Evolutionary conservation across 1,140 invertebrate genomes (phyloP).

Genomic region (Bombus waltoni): DNA sequence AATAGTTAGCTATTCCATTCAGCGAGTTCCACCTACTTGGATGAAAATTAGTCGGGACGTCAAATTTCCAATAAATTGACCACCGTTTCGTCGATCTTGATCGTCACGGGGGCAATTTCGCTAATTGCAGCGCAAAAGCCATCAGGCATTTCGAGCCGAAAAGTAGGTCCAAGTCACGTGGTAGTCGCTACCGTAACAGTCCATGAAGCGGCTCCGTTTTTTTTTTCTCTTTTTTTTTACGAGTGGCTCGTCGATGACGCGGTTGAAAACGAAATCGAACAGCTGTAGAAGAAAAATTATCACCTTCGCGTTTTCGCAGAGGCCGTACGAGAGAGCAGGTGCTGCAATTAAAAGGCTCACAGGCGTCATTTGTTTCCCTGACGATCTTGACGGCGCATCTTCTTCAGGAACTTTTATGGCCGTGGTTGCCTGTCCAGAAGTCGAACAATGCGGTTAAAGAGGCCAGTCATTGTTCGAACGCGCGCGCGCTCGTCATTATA

Average conservation of each 20-base stretch:
- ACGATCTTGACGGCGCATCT: slow-evolving; percentile 71
- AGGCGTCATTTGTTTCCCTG: slow-evolving; percentile 73
- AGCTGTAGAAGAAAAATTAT: slow-evolving; percentile 72
- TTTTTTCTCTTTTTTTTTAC: neutral
- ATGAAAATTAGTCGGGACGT: neutral
- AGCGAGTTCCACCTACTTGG: too few species aligned
- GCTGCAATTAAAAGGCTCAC: slow-evolving; percentile 74
- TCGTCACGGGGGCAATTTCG: neutral
- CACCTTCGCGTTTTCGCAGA: slow-evolving; percentile 57
- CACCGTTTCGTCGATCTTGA: neutral
- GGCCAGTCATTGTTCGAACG: slow-evolving; percentile 55
- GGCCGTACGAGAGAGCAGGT: slow-evolving; percentile 54
- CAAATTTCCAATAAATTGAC: neutral
- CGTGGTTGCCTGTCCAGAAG: slow-evolving; percentile 60
- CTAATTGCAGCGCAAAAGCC: neutral
- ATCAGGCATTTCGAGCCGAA: neutral
- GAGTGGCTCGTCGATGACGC: slow-evolving; percentile 46
- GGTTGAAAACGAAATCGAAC: slow-evolving; percentile 62
- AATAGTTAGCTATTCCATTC: too few species aligned
- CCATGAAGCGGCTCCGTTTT: neutral
- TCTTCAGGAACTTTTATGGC: slow-evolving; percentile 68
- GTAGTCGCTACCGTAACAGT: neutral
- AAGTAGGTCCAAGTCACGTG: neutral
- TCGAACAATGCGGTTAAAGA: slow-evolving; percentile 31
- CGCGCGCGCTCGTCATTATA: slow-evolving; percentile 56